Evolutionary conservation across 2,888 invertebrate genomes (phyloP).

Genomic region (Chironomus tentans): DNA sequence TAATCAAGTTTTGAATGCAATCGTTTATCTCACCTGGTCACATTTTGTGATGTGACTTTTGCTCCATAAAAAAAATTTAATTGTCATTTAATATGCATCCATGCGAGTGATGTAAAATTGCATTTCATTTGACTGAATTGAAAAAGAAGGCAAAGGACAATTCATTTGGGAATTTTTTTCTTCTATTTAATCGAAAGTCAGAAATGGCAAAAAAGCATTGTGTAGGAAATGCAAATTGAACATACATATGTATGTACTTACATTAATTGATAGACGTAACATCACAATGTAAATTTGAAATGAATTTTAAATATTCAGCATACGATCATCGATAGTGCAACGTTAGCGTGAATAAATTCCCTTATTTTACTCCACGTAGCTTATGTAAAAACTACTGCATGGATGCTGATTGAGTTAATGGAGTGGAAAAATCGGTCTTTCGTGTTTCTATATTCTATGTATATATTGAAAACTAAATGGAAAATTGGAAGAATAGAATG

Average conservation of each 20-base stretch:
- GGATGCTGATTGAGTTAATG: constrained; percentile 24
- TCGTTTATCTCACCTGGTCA: too few relatives aligned
- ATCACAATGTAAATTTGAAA: too few relatives aligned
- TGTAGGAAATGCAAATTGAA: too few relatives aligned
- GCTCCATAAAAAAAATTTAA: not conserved
- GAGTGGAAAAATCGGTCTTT: constrained; percentile 25
- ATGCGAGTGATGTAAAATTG: not conserved
- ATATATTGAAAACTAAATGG: not conserved
- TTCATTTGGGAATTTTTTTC: not conserved
- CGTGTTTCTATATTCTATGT: constrained; percentile 4
- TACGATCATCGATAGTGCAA: too few relatives aligned
- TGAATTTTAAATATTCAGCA: too few relatives aligned
- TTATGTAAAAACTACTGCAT: not conserved
- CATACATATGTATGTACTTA: too few relatives aligned
- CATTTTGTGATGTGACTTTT: not conserved
- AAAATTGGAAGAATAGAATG: not conserved
- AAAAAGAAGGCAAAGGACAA: too few relatives aligned
- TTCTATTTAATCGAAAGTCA: not conserved
- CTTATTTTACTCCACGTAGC: not conserved
- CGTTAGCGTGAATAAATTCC: too few relatives aligned
- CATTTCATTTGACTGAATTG: not conserved
- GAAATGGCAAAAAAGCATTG: not conserved
- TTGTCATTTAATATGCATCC: not conserved
- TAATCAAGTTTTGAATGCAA: too few relatives aligned
- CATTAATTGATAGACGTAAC: too few relatives aligned